Percentiles rank a stretch among this genome's conserved stretches.
Conservation (phyloP, 2,797 vertebrate species). For the Orientallactaga sibirica region DNA sequence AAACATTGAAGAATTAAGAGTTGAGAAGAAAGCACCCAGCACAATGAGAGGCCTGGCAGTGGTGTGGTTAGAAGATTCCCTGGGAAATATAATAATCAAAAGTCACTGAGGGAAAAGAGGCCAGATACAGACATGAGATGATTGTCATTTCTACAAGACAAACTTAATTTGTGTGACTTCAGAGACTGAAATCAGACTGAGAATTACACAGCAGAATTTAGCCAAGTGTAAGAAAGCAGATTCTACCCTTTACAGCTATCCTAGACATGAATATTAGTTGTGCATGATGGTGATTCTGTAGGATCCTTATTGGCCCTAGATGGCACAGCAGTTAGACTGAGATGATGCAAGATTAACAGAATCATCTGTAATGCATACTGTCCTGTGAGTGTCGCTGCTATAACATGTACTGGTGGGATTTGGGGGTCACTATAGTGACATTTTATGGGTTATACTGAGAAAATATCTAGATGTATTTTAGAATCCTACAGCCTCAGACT, state of each 20-base stretch:
- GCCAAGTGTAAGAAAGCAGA: not conserved
- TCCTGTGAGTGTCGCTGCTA: not conserved
- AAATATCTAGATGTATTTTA: not conserved
- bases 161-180: not conserved
- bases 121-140: not conserved
- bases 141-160: not conserved
- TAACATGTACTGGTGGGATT: not conserved
- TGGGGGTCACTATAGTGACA: not conserved
- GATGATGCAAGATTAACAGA: not conserved
- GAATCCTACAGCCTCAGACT: not conserved
- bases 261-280: not conserved
- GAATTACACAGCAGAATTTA: constrained; percentile 22
- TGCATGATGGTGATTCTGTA: not conserved
- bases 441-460: rapidly evolving
- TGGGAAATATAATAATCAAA: not conserved
- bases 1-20: not conserved
- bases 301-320: not conserved
- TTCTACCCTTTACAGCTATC: not conserved
- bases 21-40: not conserved
- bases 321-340: not conserved
- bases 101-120: not conserved
- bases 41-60: not conserved
- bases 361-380: not conserved
- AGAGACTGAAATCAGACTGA: constrained; percentile 2
- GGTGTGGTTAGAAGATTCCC: not conserved